These are phyloP conservation scores for Carcharodon carcharias DNA, from an alignment of 2,797 vertebrate genomes.

Conservation along the genomic window DNA sequence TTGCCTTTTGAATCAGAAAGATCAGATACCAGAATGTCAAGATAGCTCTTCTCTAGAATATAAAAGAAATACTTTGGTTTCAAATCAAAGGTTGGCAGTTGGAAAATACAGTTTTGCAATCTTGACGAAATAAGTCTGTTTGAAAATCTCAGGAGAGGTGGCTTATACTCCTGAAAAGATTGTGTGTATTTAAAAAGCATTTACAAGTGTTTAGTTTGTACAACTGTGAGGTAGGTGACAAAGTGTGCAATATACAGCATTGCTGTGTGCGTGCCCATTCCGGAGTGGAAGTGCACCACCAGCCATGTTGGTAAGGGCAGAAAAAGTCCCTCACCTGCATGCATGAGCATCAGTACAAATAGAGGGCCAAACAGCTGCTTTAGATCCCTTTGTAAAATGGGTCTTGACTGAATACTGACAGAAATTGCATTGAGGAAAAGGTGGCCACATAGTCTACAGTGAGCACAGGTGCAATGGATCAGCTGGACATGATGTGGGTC, in stretches of 20 bases:
- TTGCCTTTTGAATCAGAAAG: background rate
- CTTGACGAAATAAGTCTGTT: background rate
- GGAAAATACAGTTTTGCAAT: background rate
- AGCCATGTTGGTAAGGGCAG: background rate
- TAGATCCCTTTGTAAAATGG: background rate
- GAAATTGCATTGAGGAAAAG: background rate
- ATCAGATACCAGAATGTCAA: background rate
- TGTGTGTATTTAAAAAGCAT: background rate
- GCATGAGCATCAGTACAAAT: background rate
- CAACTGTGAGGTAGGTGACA: background rate
- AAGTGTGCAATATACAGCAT: background rate
- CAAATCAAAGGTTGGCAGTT: background rate
- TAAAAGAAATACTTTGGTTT: background rate
- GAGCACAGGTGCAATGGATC: background rate
- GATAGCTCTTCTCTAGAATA: background rate
- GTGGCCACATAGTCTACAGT: background rate
- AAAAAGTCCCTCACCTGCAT: background rate
- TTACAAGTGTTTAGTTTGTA: background rate
- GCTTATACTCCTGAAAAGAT: background rate
- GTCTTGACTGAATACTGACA: background rate
- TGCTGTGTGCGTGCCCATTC: background rate
- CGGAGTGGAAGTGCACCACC: background rate
- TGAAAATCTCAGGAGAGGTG: background rate
- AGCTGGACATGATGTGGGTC: background rate
- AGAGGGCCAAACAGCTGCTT: no score